Evolutionary conservation across 1,140 invertebrate species (phyloP).

Genomic region (Acromyrmex echinatior): DNA sequence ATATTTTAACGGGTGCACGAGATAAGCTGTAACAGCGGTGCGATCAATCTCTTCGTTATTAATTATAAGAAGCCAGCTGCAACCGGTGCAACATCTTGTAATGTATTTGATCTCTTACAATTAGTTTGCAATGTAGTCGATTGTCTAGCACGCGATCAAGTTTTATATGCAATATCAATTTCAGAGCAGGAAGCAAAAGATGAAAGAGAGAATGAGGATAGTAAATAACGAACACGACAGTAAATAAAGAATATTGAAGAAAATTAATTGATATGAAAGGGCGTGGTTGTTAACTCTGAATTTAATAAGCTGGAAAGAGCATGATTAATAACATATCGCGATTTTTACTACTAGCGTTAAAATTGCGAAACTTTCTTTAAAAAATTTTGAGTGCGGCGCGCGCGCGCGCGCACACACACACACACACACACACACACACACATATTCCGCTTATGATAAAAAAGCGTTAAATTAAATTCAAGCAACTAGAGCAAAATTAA

Average conservation of each 20-base stretch:
- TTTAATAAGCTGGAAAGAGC: neutral
- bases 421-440: too few relatives aligned
- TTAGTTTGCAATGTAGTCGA: constrained; percentile 20
- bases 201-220: neutral
- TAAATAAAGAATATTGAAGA: too few relatives aligned
- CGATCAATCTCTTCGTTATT: constrained; percentile 15
- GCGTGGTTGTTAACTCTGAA: constrained; percentile 5
- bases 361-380: neutral
- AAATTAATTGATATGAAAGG: constrained; percentile 6
- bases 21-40: neutral
- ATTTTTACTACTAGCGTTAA: constrained; percentile 2
- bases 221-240: constrained; percentile 9
- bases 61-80: constrained; percentile 33
- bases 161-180: constrained; percentile 43
- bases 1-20: constrained; percentile 16
- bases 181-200: neutral
- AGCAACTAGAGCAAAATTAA: neutral
- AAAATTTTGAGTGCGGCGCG: neutral
- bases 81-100: constrained; percentile 9
- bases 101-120: constrained; percentile 42
- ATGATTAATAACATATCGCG: constrained; percentile 14
- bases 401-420: too few relatives aligned
- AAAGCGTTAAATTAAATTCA: neutral
- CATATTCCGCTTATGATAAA: neutral
- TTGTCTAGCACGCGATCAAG: neutral